Conservation (phyloP, 2,113 vertebrate genomes). For the Ictalurus furcatus region DNA sequence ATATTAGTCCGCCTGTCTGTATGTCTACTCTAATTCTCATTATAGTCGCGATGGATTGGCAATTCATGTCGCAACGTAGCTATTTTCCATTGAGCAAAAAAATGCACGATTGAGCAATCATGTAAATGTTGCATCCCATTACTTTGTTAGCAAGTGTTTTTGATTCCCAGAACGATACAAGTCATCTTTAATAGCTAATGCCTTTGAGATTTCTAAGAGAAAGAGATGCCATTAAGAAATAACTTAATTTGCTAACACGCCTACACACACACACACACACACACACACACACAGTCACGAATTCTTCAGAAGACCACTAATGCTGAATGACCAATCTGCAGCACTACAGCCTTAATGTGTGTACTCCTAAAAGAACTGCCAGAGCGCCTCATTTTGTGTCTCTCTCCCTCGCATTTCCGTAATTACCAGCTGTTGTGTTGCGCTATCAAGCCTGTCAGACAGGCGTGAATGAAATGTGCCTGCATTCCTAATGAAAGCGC, state of each 20-base stretch:
- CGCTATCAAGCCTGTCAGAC: constrained; percentile 39
- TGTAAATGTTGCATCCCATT: constrained; percentile 50
- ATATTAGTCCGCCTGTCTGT: constrained; percentile 38
- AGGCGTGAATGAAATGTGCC: constrained; percentile 44
- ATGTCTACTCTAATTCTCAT: constrained; percentile 44
- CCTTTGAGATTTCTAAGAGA: constrained; percentile 23
- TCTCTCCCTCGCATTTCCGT: constrained; percentile 22
- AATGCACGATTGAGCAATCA: constrained; percentile 48
- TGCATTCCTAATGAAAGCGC: constrained; percentile 31
- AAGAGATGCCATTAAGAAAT: constrained; percentile 42
- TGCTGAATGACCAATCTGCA: constrained; percentile 33
- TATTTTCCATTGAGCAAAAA: constrained; percentile 31
- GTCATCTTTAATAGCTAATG: constrained; percentile 47
- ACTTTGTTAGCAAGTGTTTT: constrained; percentile 48
- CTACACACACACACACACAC: constrained; percentile 14
- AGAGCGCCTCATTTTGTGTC: constrained; percentile 35
- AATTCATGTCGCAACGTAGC: constrained; percentile 33
- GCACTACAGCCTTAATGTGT: constrained; percentile 14
- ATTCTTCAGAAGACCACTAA: constrained; percentile 22
- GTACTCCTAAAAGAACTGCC: constrained; percentile 7
- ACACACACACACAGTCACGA: constrained; percentile 1
- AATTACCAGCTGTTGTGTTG: constrained; percentile 53
- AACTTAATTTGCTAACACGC: constrained; percentile 32
- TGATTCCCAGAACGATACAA: constrained; percentile 37
- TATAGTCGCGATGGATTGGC: constrained; percentile 41